Percentiles rank a stretch among this genome's conserved stretches.
Evolutionary conservation across 2,888 invertebrate species (phyloP).

Genomic region (Drosophila conformis): DNA sequence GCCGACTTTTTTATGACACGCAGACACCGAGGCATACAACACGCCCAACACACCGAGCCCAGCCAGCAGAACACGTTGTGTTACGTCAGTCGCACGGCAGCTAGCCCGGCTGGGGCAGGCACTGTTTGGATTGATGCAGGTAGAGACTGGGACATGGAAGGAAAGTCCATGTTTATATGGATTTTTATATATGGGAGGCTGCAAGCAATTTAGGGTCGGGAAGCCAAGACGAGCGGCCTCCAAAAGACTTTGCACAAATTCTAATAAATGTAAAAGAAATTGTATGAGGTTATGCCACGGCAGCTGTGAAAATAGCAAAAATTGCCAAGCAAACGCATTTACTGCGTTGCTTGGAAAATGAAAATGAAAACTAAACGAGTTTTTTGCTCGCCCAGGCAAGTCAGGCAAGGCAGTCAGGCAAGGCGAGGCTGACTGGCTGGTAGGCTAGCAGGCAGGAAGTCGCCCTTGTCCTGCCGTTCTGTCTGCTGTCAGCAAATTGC

Average conservation of each 20-base stretch:
- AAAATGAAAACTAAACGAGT: conserved; percentile 80
- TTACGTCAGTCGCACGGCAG: conserved; percentile 21
- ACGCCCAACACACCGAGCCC: conserved; percentile 16
- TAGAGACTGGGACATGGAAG: conserved; percentile 19
- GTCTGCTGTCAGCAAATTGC: conserved; percentile 75
- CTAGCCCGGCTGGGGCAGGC: conserved; percentile 25
- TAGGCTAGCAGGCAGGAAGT: conserved; percentile 4
- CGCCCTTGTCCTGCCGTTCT: conserved; percentile 38
- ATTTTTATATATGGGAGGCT: conserved; percentile 31
- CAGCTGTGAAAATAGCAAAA: conserved; percentile 73
- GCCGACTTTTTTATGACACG: conserved; percentile 70
- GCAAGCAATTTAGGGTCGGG: conserved; percentile 52
- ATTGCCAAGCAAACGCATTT: conserved; percentile 72
- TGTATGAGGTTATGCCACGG: conserved; percentile 75
- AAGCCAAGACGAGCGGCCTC: conserved; percentile 41
- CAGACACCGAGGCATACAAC: conserved; percentile 63
- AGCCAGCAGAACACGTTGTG: conserved; percentile 5
- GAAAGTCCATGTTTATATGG: conserved; percentile 56
- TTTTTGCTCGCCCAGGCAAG: conserved; percentile 48
- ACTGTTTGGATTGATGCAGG: conserved; percentile 42
- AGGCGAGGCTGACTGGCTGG: conserved; percentile 4
- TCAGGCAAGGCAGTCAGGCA: conserved; percentile 5
- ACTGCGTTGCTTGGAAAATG: conserved; percentile 59
- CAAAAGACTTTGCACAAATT: conserved; percentile 66
- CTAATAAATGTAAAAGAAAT: conserved; percentile 78